Conservation (phyloP, 2,888 invertebrate species). For the Eumacrocentrus americanus region DNA sequence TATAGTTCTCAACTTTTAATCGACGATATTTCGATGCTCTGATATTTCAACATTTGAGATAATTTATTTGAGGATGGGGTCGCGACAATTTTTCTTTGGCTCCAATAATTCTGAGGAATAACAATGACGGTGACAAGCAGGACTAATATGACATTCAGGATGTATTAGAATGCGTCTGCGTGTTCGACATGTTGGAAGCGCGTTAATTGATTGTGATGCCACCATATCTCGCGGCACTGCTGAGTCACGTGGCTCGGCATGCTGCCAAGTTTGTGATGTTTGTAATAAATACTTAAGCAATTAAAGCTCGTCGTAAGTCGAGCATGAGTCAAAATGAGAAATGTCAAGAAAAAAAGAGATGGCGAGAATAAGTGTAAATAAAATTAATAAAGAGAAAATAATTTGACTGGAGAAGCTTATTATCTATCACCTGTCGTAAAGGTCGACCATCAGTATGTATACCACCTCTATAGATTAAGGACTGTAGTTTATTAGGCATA, state of each 20-base stretch:
- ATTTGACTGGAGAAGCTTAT: slow-evolving; percentile 9
- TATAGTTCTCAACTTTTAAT: too few relatives aligned
- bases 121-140: too few relatives aligned
- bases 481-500: slow-evolving; percentile 54
- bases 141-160: too few relatives aligned
- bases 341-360: neutral
- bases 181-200: slow-evolving; percentile 49
- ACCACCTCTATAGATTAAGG: slow-evolving; percentile 58
- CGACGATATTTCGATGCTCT: neutral
- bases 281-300: slow-evolving; percentile 51
- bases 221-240: slow-evolving; percentile 76
- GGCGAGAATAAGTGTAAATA: neutral
- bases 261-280: slow-evolving; percentile 62
- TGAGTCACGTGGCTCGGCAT: slow-evolving; percentile 60
- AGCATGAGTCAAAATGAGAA: slow-evolving; percentile 9
- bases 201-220: slow-evolving; percentile 71
- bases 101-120: neutral
- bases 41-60: neutral
- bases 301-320: slow-evolving; percentile 6
- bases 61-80: slow-evolving; percentile 4
- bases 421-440: slow-evolving; percentile 46
- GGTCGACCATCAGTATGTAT: slow-evolving; percentile 59
- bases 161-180: slow-evolving; percentile 35
- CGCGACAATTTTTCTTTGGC: neutral
- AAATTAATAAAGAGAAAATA: slow-evolving; percentile 17